Evolutionary conservation across 2,113 vertebrate species (phyloP).

Genomic region (Austrofundulus limnaeus): DNA sequence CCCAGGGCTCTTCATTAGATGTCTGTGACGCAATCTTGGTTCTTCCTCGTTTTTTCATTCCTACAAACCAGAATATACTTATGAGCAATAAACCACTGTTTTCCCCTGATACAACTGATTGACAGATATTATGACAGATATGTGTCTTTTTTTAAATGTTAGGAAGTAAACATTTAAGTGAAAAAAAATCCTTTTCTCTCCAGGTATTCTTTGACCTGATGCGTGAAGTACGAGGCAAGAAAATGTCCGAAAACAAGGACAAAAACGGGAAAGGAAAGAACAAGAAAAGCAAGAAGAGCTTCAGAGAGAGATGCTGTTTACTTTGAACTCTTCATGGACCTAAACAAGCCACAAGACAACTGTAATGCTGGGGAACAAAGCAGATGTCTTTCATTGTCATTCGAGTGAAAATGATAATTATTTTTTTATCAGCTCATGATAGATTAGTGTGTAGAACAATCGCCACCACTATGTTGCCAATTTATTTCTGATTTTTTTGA

Average conservation of each 20-base stretch:
- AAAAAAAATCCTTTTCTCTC: constrained; percentile 5
- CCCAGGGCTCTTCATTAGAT: neutral
- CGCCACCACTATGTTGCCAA: constrained; percentile 30
- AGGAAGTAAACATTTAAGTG: neutral
- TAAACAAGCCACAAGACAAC: constrained; percentile 22
- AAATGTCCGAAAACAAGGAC: constrained; percentile 98
- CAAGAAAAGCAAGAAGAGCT: constrained; percentile 94
- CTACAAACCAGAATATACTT: neutral
- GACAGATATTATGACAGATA: neutral
- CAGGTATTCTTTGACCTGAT: constrained; percentile 99
- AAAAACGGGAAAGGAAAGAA: constrained; percentile 96
- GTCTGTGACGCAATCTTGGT: neutral
- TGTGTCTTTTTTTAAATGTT: too few species aligned
- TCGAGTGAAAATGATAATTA: constrained; percentile 37
- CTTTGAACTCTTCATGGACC: constrained; percentile 76
- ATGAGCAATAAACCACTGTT: neutral
- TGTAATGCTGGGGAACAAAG: constrained; percentile 26
- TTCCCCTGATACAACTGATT: neutral
- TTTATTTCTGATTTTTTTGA: constrained; percentile 30
- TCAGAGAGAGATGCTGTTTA: constrained; percentile 95
- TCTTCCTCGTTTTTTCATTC: neutral
- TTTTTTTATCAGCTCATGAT: constrained; percentile 37
- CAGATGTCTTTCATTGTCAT: constrained; percentile 36
- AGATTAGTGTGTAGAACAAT: constrained; percentile 45
- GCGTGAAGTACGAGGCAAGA: constrained; percentile 96